Base-by-base conservation (phyloP, 2,888 invertebrate species). In the Dasypolia templi region DNA sequence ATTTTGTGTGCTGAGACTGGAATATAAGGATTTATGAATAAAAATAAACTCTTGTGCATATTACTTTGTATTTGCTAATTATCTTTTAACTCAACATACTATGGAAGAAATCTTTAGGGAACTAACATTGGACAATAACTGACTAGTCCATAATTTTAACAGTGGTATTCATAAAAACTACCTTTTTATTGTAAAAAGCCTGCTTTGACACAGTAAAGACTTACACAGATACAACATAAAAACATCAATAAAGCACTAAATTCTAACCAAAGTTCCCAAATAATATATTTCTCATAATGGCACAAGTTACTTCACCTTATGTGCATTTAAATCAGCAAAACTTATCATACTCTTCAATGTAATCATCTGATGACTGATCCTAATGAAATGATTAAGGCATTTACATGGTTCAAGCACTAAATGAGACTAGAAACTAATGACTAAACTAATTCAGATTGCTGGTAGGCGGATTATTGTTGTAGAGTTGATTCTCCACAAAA, bases 1-100 rank as follows among this genome's bases (percentile, higher is more conserved):
- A 92, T 63, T 86, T 89, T 91, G 88, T 90, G 91, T 91, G 91
- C 90, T 89, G 90, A 86, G 82, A 88, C 84, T 86, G 78, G 82
- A 86, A 85, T 83, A 75, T 81, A 63, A 63, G 55, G 42, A 72
- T 72, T 77, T 72, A 59, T 56, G 29, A 80, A 72, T 77, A 74
- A 79, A 81, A 75, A 72, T 75, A 76, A 78, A 85, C 72, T 80
- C 61, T 79, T 75, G 82, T 85, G 85, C 83, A 56, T 69, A 64
- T 65, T 61, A 67, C 56, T 66, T 79, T 65, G 72, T 63, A 64
- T 61, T 78, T 9, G 32, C 2, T 42, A 67, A 74, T 66, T 53
- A 35, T 62, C 61, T 79, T 79, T 51, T 42, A 62, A 78, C 42
- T 61, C 59, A 35, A 68, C 65, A 56, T 73, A 59, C 42, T 67